Base-by-base conservation (phyloP, 2,113 vertebrate species). In the Odocoileus hemionus region DNA sequence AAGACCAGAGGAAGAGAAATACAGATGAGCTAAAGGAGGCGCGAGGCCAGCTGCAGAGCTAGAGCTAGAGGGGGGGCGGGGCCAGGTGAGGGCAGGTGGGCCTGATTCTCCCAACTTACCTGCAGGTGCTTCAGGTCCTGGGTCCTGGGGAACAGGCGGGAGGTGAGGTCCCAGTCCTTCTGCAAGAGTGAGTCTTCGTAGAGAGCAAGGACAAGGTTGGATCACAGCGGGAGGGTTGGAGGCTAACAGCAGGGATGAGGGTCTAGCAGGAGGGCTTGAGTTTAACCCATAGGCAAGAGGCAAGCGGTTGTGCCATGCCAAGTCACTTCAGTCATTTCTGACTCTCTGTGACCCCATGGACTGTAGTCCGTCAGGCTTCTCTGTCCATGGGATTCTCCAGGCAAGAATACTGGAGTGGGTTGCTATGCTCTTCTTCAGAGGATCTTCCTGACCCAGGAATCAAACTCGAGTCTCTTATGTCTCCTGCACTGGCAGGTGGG, bases 231-330 rank as follows among this genome's bases (percentile, higher is more conserved):
- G 19, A 28, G 45, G 43, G 70, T 3, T 16, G 21, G 21, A 87
- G 26, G n/a, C 50, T 30, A 52, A 33, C n/a, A 57, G 64, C 39
- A 36, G n/a, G 28, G 47, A 26, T 30, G 30, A 47, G 83, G 57
- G 39, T 1, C 23, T n/a, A 4, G 33, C 6, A 92, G 89, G 8
- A 33, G 52, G 39, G 47, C 0, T 0, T 10, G 14, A 28, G 17
- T 60, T 70, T 50, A 79, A 33, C 17, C 21, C 70, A 19, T 5
- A 2, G 19, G 43, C 8, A 2, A 28, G 50, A 28, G 14, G 10
- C 11, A 36, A 43, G 36, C 11, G 36, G 36, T 74, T 13, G 21
- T 74, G 70, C 36, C 21, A 3, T 74, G 11, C 70, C 70, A 14
- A 74, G 36, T 14, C 11, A 2, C 36, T 74, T 74, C 70, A 74